These are phyloP conservation scores for Limnodromus scolopaceus DNA, from an alignment of 2,797 vertebrate genomes.

Conservation along the genomic window DNA sequence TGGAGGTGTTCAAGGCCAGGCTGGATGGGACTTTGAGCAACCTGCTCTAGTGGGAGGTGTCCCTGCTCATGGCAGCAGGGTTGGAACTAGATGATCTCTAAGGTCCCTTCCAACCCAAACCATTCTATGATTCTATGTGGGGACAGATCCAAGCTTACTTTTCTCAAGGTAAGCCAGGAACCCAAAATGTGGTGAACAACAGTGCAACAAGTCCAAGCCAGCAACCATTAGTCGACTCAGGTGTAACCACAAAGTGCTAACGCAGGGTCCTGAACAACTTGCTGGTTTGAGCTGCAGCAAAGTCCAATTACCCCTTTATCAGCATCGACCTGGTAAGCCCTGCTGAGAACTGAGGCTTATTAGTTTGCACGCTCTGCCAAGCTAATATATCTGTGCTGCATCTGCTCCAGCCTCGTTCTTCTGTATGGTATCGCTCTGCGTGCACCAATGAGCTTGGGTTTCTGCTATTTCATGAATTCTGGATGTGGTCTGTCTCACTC, in stretches of 20 bases:
- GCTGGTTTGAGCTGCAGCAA: not conserved
- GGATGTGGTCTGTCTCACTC: not conserved
- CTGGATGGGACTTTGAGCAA: too few relatives aligned
- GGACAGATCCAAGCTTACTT: not conserved
- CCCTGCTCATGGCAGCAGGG: too few relatives aligned
- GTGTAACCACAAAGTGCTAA: not conserved
- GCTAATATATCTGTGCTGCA: not conserved
- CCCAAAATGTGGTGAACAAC: not conserved
- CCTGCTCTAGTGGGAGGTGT: too few relatives aligned
- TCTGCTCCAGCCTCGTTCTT: not conserved
- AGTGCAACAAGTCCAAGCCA: not conserved
- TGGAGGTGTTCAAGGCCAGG: too few relatives aligned
- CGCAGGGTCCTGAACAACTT: not conserved
- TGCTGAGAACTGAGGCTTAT: not conserved
- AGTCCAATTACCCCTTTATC: not conserved
- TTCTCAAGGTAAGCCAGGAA: not conserved
- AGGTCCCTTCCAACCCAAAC: too few relatives aligned
- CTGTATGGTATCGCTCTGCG: rapidly evolving
- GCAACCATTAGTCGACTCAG: not conserved
- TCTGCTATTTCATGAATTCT: conserved; percentile 9
- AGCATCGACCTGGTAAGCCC: not conserved
- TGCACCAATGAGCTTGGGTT: not conserved
- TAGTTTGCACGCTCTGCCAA: not conserved
- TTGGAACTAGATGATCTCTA: too few relatives aligned
- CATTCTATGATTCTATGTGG: not conserved